A percentile compares a stretch with the other conserved stretches of the same genome.
These are phyloP conservation scores for Furcifer pardalis DNA, from an alignment of 2,797 vertebrate species.

Conservation along the genomic window DNA sequence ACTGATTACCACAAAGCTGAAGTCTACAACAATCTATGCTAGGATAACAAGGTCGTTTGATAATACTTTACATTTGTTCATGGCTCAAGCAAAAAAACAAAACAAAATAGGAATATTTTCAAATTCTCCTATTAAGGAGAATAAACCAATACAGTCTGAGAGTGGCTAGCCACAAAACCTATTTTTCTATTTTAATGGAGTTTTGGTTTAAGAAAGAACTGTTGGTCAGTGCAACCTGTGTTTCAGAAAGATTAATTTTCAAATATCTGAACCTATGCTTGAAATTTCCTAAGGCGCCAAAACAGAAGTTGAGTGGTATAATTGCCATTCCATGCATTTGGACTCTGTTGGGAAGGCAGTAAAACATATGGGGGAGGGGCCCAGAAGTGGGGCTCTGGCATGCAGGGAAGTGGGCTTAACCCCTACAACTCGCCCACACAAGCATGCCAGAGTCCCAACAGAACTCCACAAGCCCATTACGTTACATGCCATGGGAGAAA, in stretches of 20 bases:
- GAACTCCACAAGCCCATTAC: not conserved
- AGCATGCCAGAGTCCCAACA: not conserved
- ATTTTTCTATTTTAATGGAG: conserved; percentile 3
- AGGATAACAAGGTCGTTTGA: not conserved
- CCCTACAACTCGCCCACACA: not conserved
- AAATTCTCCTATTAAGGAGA: accelerated
- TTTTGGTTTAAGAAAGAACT: not conserved
- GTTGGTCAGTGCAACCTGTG: not conserved
- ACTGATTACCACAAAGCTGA: not conserved
- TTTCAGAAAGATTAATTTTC: not conserved
- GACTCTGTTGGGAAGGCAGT: too few species aligned
- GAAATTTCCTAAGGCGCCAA: not conserved
- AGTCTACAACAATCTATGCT: accelerated
- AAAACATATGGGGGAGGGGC: not conserved
- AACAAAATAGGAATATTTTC: not conserved
- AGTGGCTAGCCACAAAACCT: not conserved
- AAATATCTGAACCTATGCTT: not conserved
- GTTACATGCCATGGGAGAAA: not conserved
- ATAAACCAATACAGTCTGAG: conserved; percentile 18
- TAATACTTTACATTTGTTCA: conserved; percentile 10
- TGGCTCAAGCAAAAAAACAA: not conserved
- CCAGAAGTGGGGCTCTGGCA: not conserved
- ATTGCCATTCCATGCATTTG: not conserved
- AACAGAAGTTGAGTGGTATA: too few species aligned
- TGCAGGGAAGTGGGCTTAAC: not conserved